Base-by-base conservation (phyloP, 2,888 invertebrate genomes). In the Phaedon cochleariae region DNA sequence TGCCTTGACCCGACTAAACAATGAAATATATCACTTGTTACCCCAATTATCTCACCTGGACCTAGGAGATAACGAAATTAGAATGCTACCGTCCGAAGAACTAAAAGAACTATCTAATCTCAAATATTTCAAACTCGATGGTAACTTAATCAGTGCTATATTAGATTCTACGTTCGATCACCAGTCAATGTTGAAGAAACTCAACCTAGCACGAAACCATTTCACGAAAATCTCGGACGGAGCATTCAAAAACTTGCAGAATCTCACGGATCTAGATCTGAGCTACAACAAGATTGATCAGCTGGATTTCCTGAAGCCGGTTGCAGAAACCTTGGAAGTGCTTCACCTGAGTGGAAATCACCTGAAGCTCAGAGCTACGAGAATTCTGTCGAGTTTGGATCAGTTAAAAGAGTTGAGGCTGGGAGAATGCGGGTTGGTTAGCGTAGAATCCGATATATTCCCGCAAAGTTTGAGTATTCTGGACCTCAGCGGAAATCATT, bases 21-120 rank as follows among this genome's bases (percentile, higher is more conserved):
- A 90, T n/a, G 89, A 92, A 77, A 87, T 94, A 71, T 92, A 92
- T 83, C 89, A 90, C 77, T 85, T 91, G 69, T 86, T 92, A 61
- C 87, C 90, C 15, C 87, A 88, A 74, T 85, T 94, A 69, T 88
- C 87, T 74, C 89, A 90, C 79, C 83, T 94, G 74, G 93, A 94
- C 84, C 84, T 94, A 73, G 92, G 92, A 34, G 88, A 91, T 78
- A 94, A 94, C 84, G 86, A 87, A 68, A 89, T 93, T 77, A 89
- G 90, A 82, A 89, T 88, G 79, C 83, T 92, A 52, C 87, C 88
- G 67, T 84, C 88, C 15, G 90, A 90, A 73, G 91, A 92, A 78
- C 90, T 90, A 76, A 85, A 86, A 72, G 89, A 89, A 76, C 85
- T 92, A 53, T 87, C 87, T 74, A 87, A 87, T 68, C 82, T 93